Percentiles rank a stretch among this genome's conserved stretches.
Evolutionary conservation across 1,140 invertebrate species (phyloP).

Genomic region (Procambarus clarkii): DNA sequence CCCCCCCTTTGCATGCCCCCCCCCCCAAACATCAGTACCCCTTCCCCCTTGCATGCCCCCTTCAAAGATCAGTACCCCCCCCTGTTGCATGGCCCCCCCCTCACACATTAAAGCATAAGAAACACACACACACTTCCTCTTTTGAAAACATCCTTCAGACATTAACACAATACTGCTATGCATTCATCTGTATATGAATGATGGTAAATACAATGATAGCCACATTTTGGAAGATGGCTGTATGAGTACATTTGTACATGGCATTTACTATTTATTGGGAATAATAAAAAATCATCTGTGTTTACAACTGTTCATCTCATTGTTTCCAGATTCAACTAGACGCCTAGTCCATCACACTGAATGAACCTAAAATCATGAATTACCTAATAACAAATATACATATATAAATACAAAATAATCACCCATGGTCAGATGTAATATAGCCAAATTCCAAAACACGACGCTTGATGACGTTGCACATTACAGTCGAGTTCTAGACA

Average conservation of each 20-base stretch:
- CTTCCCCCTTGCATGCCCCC: too few relatives aligned
- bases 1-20: too few relatives aligned
- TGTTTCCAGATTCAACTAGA: neutral
- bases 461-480: neutral
- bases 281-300: neutral
- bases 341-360: neutral
- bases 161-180: slow-evolving; percentile 11
- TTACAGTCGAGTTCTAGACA: neutral
- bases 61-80: too few relatives aligned
- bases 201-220: slow-evolving; percentile 36
- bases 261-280: slow-evolving; percentile 1
- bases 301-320: neutral
- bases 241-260: neutral
- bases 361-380: neutral
- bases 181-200: slow-evolving; percentile 15
- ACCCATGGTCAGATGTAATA: neutral
- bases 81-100: too few relatives aligned
- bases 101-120: neutral
- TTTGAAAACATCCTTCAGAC: neutral
- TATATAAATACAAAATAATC: neutral
- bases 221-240: slow-evolving; percentile 24
- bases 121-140: neutral
- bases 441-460: slow-evolving; percentile 11
- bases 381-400: neutral
- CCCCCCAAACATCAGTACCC: too few relatives aligned